A percentile compares a stretch with the other conserved stretches of the same genome.
Conservation (phyloP, 2,888 invertebrate genomes). For the Nephrotoma appendiculata region DNA sequence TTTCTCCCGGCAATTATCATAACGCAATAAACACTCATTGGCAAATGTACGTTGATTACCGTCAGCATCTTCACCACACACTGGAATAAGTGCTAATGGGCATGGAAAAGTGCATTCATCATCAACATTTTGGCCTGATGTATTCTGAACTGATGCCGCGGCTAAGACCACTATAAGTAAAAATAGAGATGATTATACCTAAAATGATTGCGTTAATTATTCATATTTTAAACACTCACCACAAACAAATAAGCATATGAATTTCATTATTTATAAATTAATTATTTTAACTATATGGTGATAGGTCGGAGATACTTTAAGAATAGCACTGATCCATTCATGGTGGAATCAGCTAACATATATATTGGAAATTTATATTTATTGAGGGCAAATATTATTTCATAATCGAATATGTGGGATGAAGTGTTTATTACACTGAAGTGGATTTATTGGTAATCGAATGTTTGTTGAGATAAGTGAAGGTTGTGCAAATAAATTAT, state of each 20-base stretch:
- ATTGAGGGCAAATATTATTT: background rate
- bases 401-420: background rate
- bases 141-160: background rate
- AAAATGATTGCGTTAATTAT: background rate
- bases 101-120: background rate
- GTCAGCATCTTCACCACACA: background rate
- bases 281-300: background rate
- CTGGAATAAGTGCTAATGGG: background rate
- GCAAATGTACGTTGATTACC: background rate
- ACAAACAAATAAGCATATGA: background rate
- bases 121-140: background rate
- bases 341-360: background rate
- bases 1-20: background rate
- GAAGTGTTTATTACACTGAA: background rate
- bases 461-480: background rate
- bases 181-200: background rate
- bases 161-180: background rate
- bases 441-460: background rate
- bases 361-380: background rate
- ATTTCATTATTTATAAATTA: background rate
- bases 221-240: background rate
- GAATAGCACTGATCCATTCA: background rate
- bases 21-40: background rate
- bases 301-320: background rate
- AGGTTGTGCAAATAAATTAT: background rate